A percentile compares a stretch with the other conserved stretches of the same genome.
Conservation (phyloP, 2,113 vertebrate genomes). For the Balaeniceps rex region DNA sequence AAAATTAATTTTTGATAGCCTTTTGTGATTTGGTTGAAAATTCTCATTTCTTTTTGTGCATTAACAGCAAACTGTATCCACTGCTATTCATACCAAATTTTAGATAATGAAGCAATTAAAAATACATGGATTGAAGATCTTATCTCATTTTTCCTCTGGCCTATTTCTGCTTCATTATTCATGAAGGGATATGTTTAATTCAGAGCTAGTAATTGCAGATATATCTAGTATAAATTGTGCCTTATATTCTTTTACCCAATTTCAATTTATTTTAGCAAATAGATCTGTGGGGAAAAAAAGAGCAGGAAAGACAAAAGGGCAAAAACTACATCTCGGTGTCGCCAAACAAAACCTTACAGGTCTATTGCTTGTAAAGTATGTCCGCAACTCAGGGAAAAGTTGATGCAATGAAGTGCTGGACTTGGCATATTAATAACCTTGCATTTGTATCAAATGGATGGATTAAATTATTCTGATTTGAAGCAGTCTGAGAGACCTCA, state of each 20-base stretch:
- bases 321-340: slow-evolving; percentile 12
- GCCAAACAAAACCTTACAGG: slow-evolving; percentile 48
- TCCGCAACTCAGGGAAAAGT: neutral
- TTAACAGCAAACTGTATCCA: slow-evolving; percentile 79
- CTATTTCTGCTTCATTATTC: slow-evolving; percentile 82
- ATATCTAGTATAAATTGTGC: slow-evolving; percentile 77
- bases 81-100: slow-evolving; percentile 80
- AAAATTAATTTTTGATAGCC: slow-evolving; percentile 88
- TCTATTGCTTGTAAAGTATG: neutral
- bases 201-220: slow-evolving; percentile 81
- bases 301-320: slow-evolving; percentile 56
- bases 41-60: slow-evolving; percentile 78
- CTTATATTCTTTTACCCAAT: slow-evolving; percentile 72
- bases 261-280: slow-evolving; percentile 85
- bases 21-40: slow-evolving; percentile 84
- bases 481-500: neutral
- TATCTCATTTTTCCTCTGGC: slow-evolving; percentile 81
- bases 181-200: slow-evolving; percentile 83
- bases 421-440: neutral
- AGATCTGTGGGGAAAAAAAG: slow-evolving; percentile 55
- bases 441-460: neutral
- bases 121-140: slow-evolving; percentile 84
- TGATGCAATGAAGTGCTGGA: neutral
- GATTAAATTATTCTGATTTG: neutral
- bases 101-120: slow-evolving; percentile 88